These are phyloP conservation scores for Bombus difficillimus DNA, from an alignment of 1,140 invertebrate genomes.

Conservation along the genomic window DNA sequence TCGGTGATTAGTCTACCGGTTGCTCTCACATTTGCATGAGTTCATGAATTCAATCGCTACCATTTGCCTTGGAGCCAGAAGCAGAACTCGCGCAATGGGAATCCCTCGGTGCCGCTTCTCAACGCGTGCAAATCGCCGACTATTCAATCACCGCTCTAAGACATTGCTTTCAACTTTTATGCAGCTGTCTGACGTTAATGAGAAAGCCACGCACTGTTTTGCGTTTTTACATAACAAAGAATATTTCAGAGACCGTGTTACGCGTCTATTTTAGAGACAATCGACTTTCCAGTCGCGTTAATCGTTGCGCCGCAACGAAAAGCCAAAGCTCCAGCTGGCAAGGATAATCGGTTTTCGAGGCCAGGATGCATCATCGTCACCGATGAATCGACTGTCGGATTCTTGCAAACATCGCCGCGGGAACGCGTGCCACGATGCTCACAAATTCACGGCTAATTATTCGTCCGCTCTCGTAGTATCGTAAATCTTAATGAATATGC, in stretches of 20 bases:
- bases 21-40: constrained; percentile 24
- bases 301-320: neutral
- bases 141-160: constrained; percentile 3
- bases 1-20: constrained; percentile 13
- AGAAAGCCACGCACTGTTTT: constrained; percentile 7
- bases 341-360: constrained; percentile 8
- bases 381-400: neutral
- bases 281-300: neutral
- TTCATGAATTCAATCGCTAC: constrained; percentile 23
- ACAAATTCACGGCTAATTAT: constrained; percentile 68
- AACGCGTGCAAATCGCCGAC: constrained; percentile 22
- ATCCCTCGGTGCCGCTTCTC: neutral
- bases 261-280: neutral
- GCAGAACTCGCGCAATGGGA: neutral
- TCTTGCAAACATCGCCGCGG: neutral
- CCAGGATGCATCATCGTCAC: neutral
- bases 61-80: neutral
- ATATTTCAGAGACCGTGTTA: neutral
- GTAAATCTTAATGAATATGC: constrained; percentile 71
- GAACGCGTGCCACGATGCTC: constrained; percentile 15
- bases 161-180: neutral
- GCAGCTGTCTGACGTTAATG: neutral
- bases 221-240: constrained; percentile 26
- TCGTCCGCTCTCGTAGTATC: constrained; percentile 68
- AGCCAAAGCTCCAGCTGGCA: neutral